Conservation (phyloP, 2,113 vertebrate species). For the Cheilinus undulatus region DNA sequence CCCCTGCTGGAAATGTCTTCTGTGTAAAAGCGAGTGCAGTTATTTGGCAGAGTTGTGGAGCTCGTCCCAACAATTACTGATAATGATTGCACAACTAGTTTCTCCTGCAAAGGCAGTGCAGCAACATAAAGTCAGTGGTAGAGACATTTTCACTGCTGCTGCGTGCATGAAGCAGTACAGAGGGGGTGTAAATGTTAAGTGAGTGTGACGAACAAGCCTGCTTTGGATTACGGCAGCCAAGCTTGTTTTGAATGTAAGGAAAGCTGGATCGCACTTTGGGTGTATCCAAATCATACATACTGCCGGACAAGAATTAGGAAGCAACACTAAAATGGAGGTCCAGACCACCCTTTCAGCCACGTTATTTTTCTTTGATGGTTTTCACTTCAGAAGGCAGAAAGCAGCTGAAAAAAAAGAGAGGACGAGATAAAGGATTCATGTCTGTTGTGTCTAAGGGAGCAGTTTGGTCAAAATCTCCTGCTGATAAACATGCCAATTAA, state of each 20-base stretch:
- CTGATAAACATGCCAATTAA: too few species aligned
- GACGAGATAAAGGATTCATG: background rate
- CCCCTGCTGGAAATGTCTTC: background rate
- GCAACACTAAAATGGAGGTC: conserved; percentile 12
- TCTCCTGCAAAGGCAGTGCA: background rate
- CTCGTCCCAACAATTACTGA: conserved; percentile 22
- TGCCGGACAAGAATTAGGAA: conserved; percentile 10
- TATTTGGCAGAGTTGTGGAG: conserved; percentile 6
- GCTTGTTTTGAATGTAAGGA: conserved; percentile 2
- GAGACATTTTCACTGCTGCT: background rate
- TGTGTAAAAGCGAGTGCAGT: conserved; percentile 3
- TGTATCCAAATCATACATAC: conserved; percentile 22
- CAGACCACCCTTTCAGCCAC: background rate
- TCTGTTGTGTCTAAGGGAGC: background rate
- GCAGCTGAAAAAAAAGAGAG: conserved; percentile 6
- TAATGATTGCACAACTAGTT: background rate
- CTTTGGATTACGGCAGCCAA: conserved; percentile 18
- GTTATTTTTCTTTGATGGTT: background rate
- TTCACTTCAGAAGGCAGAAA: background rate
- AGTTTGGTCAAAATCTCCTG: too few species aligned
- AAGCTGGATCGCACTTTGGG: conserved; percentile 9
- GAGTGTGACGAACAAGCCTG: conserved; percentile 24
- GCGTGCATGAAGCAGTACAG: background rate
- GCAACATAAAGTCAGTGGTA: background rate
- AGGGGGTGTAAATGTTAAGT: background rate